A percentile compares a stretch with the other conserved stretches of the same genome.
Evolutionary conservation across 2,888 invertebrate genomes (phyloP).

Genomic region (Athalia rosae): DNA sequence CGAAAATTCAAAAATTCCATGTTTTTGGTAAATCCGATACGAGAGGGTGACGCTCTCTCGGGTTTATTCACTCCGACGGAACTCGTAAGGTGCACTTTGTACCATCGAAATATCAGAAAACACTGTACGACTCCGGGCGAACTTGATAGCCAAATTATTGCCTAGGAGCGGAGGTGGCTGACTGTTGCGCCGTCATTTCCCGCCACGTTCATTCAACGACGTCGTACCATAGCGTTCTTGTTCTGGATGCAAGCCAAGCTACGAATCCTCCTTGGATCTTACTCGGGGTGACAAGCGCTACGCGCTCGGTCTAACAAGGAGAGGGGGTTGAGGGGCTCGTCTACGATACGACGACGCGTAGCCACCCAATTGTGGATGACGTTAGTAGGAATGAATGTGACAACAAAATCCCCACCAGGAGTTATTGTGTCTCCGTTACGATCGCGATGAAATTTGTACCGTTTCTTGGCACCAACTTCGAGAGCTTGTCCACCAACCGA

Average conservation of each 20-base stretch:
- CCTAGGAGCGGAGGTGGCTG: not conserved
- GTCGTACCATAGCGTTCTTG: constrained; percentile 52
- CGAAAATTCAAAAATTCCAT: too few species aligned
- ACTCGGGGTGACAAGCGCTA: constrained; percentile 46
- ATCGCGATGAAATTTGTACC: constrained; percentile 52
- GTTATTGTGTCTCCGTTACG: constrained; percentile 60
- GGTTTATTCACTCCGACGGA: too few species aligned
- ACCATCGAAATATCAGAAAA: too few species aligned
- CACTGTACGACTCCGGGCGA: too few species aligned
- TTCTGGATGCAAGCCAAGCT: constrained; percentile 70
- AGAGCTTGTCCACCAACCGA: constrained; percentile 10
- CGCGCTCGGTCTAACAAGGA: constrained; percentile 60
- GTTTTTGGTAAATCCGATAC: too few species aligned
- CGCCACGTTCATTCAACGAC: constrained; percentile 71
- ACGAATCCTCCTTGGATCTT: constrained; percentile 60
- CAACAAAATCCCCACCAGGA: constrained; percentile 60
- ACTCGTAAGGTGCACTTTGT: too few species aligned
- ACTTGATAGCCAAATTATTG: too few species aligned
- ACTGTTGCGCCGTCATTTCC: constrained; percentile 60
- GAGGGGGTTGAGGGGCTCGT: constrained; percentile 59
- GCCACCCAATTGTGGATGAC: constrained; percentile 61
- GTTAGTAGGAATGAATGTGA: constrained; percentile 62
- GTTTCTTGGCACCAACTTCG: constrained; percentile 37
- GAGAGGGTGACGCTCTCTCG: too few species aligned
- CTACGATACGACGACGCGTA: constrained; percentile 58